phyloP scores from a whole-genome alignment of 1,140 invertebrate species.

The Melanaphis sacchari region DNA sequence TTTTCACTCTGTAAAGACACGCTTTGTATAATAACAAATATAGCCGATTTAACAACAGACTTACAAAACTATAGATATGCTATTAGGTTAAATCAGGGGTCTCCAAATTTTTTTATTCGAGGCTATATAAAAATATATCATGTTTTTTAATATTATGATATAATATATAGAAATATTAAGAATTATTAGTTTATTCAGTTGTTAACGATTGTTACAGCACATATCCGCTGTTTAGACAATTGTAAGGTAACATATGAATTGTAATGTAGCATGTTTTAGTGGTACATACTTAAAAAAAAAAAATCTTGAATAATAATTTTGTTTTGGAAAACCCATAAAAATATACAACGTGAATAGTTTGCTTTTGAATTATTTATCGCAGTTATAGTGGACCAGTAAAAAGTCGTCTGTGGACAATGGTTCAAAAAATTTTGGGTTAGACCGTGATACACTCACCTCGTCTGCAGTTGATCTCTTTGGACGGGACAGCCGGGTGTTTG shows the following conservation, averaged over 20 bases:
- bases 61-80: no score
- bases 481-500: constrained; percentile 59
- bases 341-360: neutral
- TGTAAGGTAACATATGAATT: no score
- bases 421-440: no score
- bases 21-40: no score
- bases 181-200: neutral
- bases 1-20: no score
- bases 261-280: no score
- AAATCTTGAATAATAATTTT: neutral
- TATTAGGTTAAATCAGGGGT: no score
- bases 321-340: neutral
- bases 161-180: neutral
- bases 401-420: neutral
- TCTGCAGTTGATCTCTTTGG: constrained; percentile 60
- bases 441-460: constrained; percentile 58
- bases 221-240: no score
- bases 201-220: neutral
- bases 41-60: no score
- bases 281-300: neutral
- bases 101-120: no score
- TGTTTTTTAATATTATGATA: neutral
- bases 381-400: neutral
- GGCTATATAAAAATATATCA: no score
- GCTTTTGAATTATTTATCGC: neutral